Percentiles rank a stretch among this genome's conserved stretches.
Conservation (phyloP, 2,888 invertebrate species). For the Mesopsocus fuscifrons region DNA sequence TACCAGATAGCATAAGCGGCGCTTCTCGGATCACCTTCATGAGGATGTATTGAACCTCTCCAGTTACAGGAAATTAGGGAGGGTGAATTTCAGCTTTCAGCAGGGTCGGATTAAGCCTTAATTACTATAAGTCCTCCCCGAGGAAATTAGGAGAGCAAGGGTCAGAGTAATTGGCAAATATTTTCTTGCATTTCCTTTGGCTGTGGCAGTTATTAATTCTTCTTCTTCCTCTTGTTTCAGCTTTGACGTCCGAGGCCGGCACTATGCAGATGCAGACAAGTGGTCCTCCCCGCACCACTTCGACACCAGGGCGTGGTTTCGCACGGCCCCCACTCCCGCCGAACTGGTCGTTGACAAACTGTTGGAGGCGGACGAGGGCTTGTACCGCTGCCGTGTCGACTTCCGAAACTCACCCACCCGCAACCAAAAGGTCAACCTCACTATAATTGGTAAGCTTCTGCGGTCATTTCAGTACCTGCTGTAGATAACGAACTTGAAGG, state of each 20-base stretch:
- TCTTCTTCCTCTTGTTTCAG: too few relatives aligned
- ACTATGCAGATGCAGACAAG: conserved; percentile 32
- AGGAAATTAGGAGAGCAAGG: background rate
- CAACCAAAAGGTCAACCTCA: conserved; percentile 31
- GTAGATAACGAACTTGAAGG: too few relatives aligned
- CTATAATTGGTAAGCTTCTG: conserved; percentile 30
- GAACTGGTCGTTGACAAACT: conserved; percentile 30
- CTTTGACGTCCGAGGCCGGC: conserved; percentile 36
- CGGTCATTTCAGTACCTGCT: too few relatives aligned
- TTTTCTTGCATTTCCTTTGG: background rate
- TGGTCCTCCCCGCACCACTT: conserved; percentile 38
- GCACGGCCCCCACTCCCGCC: conserved; percentile 34
- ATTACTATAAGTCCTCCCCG: background rate
- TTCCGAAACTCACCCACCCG: conserved; percentile 32
- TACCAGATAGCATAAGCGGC: too few relatives aligned
- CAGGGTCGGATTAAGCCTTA: too few relatives aligned
- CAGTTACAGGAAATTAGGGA: too few relatives aligned
- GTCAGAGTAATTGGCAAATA: too few relatives aligned
- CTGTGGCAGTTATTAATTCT: background rate
- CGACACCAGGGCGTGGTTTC: conserved; percentile 36
- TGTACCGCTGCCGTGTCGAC: conserved; percentile 33
- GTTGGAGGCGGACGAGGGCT: conserved; percentile 27
- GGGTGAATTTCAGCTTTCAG: too few relatives aligned
- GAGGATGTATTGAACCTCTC: too few relatives aligned
- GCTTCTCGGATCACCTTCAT: too few relatives aligned